These are phyloP conservation scores for Cephalotes varians DNA, from an alignment of 2,888 invertebrate species.

Conservation along the genomic window DNA sequence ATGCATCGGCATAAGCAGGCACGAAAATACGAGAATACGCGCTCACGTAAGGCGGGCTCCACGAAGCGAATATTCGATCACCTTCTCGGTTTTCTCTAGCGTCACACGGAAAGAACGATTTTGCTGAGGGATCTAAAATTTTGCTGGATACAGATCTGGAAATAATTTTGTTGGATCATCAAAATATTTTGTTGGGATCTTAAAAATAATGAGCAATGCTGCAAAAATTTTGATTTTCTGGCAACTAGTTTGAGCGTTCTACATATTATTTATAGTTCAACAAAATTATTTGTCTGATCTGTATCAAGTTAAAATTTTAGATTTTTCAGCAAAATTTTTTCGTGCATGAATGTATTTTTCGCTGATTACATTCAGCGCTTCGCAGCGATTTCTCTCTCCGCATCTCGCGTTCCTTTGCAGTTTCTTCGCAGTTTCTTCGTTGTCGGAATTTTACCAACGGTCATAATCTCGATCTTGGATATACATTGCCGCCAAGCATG, in stretches of 20 bases:
- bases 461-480: not conserved
- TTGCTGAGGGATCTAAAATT: too few species aligned
- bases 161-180: too few species aligned
- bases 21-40: slow-evolving; percentile 68
- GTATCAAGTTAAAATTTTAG: too few species aligned
- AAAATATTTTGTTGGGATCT: too few species aligned
- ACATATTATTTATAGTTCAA: too few species aligned
- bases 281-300: too few species aligned
- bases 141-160: too few species aligned
- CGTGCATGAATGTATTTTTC: slow-evolving; percentile 10
- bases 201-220: too few species aligned
- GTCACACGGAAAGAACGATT: too few species aligned
- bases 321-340: too few species aligned
- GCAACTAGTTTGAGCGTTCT: too few species aligned
- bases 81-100: not conserved
- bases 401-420: not conserved
- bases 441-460: not conserved
- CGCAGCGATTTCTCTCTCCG: not conserved
- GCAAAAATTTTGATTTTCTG: too few species aligned
- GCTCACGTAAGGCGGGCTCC: slow-evolving; percentile 55
- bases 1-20: slow-evolving; percentile 60
- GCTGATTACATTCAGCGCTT: not conserved
- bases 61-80: not conserved
- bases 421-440: not conserved
- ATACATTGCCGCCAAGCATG: not conserved